Percentiles rank a stretch among this genome's conserved stretches.
phyloP scores from a whole-genome alignment of 2,888 invertebrate genomes.

The Hemaris fuciformis region DNA sequence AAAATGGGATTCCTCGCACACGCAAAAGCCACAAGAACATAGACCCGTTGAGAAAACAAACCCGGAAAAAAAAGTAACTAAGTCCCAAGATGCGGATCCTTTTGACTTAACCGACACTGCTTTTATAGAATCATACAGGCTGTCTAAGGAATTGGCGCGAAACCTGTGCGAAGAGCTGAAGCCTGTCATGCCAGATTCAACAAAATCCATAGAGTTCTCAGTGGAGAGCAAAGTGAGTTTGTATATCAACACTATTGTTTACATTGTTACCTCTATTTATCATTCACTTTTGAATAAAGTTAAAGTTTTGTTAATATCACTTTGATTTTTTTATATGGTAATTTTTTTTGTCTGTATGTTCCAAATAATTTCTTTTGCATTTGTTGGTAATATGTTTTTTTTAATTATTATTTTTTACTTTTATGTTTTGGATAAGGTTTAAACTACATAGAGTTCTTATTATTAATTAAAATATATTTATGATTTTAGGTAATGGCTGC shows the following conservation, averaged over 20 bases:
- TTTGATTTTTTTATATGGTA: no score
- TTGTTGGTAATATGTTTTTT: no score
- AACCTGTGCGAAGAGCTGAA: constrained; percentile 62
- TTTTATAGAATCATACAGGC: constrained; percentile 64
- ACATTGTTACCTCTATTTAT: not conserved
- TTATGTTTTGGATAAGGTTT: no score
- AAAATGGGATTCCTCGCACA: constrained; percentile 73
- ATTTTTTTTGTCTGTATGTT: no score
- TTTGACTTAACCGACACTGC: constrained; percentile 63
- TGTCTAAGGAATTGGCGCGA: constrained; percentile 66
- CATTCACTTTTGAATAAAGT: no score
- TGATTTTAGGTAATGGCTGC: constrained; percentile 60
- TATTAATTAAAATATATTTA: no score
- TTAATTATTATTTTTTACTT: no score
- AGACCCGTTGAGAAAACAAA: constrained; percentile 59
- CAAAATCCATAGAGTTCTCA: constrained; percentile 69
- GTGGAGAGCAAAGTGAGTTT: constrained; percentile 67
- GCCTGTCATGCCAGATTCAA: constrained; percentile 70
- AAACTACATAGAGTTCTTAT: no score
- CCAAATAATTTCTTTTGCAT: no score
- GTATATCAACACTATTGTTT: not conserved
- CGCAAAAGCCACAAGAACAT: constrained; percentile 51
- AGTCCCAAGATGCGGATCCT: constrained; percentile 61
- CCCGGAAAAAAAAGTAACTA: constrained; percentile 62
- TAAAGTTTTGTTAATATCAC: no score